Conservation (phyloP, 2,113 vertebrate genomes). For the Actinemys pallida region DNA sequence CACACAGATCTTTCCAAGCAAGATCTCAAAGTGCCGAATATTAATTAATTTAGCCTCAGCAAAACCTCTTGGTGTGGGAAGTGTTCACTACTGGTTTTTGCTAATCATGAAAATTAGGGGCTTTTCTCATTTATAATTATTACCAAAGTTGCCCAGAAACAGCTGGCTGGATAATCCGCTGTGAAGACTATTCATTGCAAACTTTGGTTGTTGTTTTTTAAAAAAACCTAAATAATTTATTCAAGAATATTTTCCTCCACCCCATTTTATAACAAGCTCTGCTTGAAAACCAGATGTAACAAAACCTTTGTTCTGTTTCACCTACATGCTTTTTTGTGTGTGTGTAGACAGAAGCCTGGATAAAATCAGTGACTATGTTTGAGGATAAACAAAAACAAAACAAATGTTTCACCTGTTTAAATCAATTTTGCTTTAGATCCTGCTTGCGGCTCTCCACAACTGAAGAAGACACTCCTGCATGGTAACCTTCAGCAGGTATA, state of each 20-base stretch:
- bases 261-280: conserved; percentile 25
- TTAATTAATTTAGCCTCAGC: conserved; percentile 33
- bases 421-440: conserved; percentile 36
- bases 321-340: conserved; percentile 25
- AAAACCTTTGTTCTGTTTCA: conserved; percentile 17
- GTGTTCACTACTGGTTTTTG: not conserved
- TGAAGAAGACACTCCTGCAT: conserved; percentile 1
- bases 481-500: not conserved
- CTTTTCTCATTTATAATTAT: conserved; percentile 37
- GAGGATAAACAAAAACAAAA: conserved; percentile 47
- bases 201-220: conserved; percentile 36
- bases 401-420: conserved; percentile 42
- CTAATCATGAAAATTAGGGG: conserved; percentile 41
- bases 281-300: conserved; percentile 35
- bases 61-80: conserved; percentile 38
- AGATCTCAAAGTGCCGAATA: conserved; percentile 54
- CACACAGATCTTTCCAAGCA: conserved; percentile 29
- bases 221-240: not conserved
- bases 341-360: conserved; percentile 55
- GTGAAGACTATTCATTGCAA: not conserved
- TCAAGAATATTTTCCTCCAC: conserved; percentile 1
- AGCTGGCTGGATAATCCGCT: not conserved
- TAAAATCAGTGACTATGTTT: not conserved
- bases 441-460: conserved; percentile 18
- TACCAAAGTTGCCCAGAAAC: not conserved